A percentile compares a stretch with the other conserved stretches of the same genome.
These are phyloP conservation scores for Formica aserva DNA, from an alignment of 2,888 invertebrate genomes.

Conservation along the genomic window DNA sequence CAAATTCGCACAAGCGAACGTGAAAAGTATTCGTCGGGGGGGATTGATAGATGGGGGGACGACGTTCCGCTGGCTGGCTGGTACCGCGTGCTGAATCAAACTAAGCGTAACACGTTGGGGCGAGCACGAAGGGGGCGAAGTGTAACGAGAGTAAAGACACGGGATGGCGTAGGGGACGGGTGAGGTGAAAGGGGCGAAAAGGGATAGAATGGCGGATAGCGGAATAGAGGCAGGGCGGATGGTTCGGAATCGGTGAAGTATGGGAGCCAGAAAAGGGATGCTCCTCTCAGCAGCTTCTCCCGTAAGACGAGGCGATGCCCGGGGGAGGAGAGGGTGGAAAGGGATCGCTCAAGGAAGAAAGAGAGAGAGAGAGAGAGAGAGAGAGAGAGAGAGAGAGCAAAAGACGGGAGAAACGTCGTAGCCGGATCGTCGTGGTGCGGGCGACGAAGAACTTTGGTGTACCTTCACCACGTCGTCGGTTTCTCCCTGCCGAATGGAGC, in stretches of 20 bases:
- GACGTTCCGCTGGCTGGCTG: constrained; percentile 66
- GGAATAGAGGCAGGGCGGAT: constrained; percentile 34
- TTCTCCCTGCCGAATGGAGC: constrained; percentile 65
- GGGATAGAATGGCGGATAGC: constrained; percentile 51
- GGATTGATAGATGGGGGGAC: constrained; percentile 7
- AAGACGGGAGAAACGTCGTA: constrained; percentile 10
- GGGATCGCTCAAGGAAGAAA: neutral
- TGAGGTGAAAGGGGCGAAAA: constrained; percentile 59
- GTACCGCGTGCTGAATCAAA: constrained; percentile 77
- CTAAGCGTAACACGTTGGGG: constrained; percentile 76
- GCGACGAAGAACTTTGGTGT: constrained; percentile 61
- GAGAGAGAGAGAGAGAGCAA: neutral
- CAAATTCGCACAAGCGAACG: constrained; percentile 63
- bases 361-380: neutral
- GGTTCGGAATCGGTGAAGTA: constrained; percentile 63
- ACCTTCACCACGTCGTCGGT: constrained; percentile 71
- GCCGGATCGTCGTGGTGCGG: constrained; percentile 23
- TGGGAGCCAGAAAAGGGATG: constrained; percentile 75
- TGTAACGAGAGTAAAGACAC: constrained; percentile 72
- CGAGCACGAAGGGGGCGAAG: constrained; percentile 64
- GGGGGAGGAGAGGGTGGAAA: constrained; percentile 50
- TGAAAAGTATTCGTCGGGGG: constrained; percentile 61
- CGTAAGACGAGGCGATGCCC: constrained; percentile 60
- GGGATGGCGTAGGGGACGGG: constrained; percentile 16
- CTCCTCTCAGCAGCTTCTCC: constrained; percentile 71